phyloP scores from a whole-genome alignment of 2,113 vertebrate genomes.

The Odontesthes bonariensis region DNA sequence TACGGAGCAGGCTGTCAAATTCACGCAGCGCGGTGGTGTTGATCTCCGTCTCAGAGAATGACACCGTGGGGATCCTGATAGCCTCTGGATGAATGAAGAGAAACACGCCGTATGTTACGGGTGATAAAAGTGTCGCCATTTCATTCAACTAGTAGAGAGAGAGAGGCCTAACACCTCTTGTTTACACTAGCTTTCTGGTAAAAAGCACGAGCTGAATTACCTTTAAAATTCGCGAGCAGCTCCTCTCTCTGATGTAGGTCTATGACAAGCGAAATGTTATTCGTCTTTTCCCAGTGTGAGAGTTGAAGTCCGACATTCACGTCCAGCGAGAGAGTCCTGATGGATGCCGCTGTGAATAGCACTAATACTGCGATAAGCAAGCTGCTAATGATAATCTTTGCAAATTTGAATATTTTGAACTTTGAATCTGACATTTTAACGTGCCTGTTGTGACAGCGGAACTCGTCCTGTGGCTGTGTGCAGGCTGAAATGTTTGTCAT shows the following conservation, averaged over 20 bases:
- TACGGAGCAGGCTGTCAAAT: slow-evolving; percentile 85
- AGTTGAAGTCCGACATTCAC: slow-evolving; percentile 74
- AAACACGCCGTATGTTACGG: not conserved
- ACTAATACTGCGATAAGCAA: slow-evolving; percentile 19
- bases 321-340: slow-evolving; percentile 78
- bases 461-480: not conserved
- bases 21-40: slow-evolving; percentile 88
- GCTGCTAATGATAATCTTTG: slow-evolving; percentile 59
- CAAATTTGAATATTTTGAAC: slow-evolving; percentile 27
- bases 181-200: not conserved
- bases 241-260: slow-evolving; percentile 53
- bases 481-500: not conserved
- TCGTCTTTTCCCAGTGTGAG: slow-evolving; percentile 71
- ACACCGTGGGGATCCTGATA: slow-evolving; percentile 91
- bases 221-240: slow-evolving; percentile 75
- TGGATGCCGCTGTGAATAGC: slow-evolving; percentile 57
- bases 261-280: slow-evolving; percentile 59
- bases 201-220: slow-evolving; percentile 35
- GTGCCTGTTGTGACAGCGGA: not conserved
- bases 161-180: too few relatives aligned
- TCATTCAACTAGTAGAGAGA: too few relatives aligned
- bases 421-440: slow-evolving; percentile 59
- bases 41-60: slow-evolving; percentile 73
- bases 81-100: slow-evolving; percentile 79
- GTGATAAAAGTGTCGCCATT: not conserved